Evolutionary conservation across 1,140 invertebrate genomes (phyloP).

Genomic region (Achroia grisella): DNA sequence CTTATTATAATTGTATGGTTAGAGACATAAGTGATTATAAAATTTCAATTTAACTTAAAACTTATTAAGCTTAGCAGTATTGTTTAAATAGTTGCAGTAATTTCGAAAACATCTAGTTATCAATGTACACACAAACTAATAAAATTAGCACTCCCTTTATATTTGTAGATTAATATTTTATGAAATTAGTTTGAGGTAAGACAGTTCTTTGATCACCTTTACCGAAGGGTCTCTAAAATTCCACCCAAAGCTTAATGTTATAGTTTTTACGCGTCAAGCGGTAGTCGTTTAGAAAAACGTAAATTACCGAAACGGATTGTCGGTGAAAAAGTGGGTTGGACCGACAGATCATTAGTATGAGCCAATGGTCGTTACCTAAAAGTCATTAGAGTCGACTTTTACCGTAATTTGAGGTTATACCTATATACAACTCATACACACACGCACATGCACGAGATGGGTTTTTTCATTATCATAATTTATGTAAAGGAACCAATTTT

Average conservation of each 20-base stretch:
- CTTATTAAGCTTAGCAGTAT: too few species aligned
- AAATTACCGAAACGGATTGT: conserved; percentile 64
- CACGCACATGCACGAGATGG: conserved; percentile 12
- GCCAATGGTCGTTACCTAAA: conserved; percentile 69
- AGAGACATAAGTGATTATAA: too few species aligned
- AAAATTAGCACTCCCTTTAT: too few species aligned
- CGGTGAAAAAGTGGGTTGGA: conserved; percentile 62
- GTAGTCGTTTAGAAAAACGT: conserved; percentile 50
- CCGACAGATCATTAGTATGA: conserved; percentile 55
- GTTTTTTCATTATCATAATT: conserved; percentile 45
- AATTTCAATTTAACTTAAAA: too few species aligned
- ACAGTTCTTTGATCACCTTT: too few species aligned
- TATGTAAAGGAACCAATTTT: conserved; percentile 56
- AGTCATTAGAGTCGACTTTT: conserved; percentile 68
- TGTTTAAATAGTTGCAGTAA: too few species aligned
- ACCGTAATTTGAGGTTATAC: conserved; percentile 53
- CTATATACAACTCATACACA: conserved; percentile 11
- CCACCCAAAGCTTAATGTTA: conserved; percentile 19
- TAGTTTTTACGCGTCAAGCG: conserved; percentile 31
- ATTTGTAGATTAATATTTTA: too few species aligned
- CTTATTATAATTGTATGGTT: too few species aligned
- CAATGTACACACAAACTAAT: too few species aligned
- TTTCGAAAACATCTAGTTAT: too few species aligned
- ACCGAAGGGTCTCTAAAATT: conserved; percentile 9
- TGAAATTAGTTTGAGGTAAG: too few species aligned